Conservation (phyloP, 2,113 vertebrate genomes). For the Pterocles orientalis region DNA sequence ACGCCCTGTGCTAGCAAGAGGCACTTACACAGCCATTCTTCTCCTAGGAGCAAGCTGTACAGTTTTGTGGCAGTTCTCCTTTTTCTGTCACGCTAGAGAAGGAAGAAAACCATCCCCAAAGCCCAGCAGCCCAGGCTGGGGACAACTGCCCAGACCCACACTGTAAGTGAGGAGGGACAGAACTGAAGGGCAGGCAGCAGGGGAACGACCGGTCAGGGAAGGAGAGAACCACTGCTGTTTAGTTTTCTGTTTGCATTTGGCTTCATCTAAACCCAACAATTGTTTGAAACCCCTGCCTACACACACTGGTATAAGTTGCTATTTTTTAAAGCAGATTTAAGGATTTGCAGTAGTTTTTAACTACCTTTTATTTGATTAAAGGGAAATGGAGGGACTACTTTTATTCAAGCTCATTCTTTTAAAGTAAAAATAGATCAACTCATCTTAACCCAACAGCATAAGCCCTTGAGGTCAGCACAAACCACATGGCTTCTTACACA, state of each 20-base stretch:
- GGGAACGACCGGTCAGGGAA: neutral
- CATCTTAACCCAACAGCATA: neutral
- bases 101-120: neutral
- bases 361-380: conserved; percentile 47
- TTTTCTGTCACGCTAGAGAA: neutral
- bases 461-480: conserved; percentile 21
- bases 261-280: conserved; percentile 23
- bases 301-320: conserved; percentile 27
- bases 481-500: neutral
- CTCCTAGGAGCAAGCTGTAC: neutral
- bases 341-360: conserved; percentile 54
- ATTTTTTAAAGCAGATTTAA: conserved; percentile 66
- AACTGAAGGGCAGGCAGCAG: neutral
- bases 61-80: neutral
- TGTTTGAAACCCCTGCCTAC: conserved; percentile 60
- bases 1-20: neutral
- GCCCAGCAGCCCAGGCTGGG: neutral
- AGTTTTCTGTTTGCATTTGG: conserved; percentile 11
- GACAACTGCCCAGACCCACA: neutral
- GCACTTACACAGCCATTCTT: neutral
- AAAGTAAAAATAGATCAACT: conserved; percentile 48
- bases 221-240: neutral
- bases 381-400: neutral
- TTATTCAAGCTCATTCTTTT: neutral
- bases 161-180: neutral